These are phyloP conservation scores for Philereme vetulata DNA, from an alignment of 2,888 invertebrate species.

Conservation along the genomic window DNA sequence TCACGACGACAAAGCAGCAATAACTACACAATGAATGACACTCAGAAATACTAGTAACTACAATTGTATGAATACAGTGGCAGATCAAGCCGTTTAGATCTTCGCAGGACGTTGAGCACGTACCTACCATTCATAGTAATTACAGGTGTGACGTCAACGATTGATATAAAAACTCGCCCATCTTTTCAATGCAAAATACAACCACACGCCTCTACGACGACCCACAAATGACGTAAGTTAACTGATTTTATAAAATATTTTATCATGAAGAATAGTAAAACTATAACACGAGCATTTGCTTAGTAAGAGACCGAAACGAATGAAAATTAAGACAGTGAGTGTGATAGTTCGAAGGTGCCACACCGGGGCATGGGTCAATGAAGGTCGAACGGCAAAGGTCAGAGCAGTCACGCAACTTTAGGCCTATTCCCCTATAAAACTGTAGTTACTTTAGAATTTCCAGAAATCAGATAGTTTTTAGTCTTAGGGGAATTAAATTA, in stretches of 20 bases:
- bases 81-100: slow-evolving; percentile 38
- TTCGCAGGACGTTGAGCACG: slow-evolving; percentile 37
- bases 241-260: too few species aligned
- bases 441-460: slow-evolving; percentile 1
- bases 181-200: too few species aligned
- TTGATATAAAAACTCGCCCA: background rate
- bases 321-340: slow-evolving; percentile 49
- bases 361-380: slow-evolving; percentile 63
- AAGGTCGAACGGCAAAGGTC: slow-evolving; percentile 57
- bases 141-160: slow-evolving; percentile 30
- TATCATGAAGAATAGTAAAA: too few species aligned
- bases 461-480: background rate
- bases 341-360: slow-evolving; percentile 52
- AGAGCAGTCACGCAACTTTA: slow-evolving; percentile 61
- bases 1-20: slow-evolving; percentile 29
- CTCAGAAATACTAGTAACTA: slow-evolving; percentile 10
- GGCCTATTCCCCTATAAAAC: slow-evolving; percentile 41
- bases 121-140: slow-evolving; percentile 32
- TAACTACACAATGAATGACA: slow-evolving; percentile 29
- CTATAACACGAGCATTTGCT: too few species aligned
- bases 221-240: too few species aligned
- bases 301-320: slow-evolving; percentile 7
- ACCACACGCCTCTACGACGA: too few species aligned
- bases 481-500: background rate
- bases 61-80: slow-evolving; percentile 24